Conservation (phyloP, 53 echinoderm and acorn worm species). For the Temnopleurus reevesii region DNA sequence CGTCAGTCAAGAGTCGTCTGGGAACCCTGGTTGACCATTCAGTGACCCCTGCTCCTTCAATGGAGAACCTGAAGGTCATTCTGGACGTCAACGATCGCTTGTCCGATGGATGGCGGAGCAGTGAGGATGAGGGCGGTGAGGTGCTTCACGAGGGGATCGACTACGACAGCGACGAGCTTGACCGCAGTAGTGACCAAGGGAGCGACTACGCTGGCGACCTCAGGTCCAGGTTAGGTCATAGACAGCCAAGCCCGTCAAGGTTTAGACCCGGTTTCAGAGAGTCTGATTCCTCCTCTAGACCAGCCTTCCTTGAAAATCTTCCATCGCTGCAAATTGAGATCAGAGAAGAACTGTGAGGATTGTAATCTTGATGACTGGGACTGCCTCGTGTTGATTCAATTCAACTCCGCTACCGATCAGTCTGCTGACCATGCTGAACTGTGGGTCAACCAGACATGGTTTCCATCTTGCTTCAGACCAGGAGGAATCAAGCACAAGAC, state of each 20-base stretch:
- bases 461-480: no score
- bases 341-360: constrained; percentile 63
- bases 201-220: constrained; percentile 46
- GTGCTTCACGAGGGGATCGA: constrained; percentile 51
- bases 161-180: constrained; percentile 50
- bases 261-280: constrained; percentile 21
- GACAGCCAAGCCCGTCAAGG: neutral
- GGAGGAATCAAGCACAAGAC: no score
- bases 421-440: no score
- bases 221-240: constrained; percentile 34
- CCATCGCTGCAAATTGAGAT: constrained; percentile 85
- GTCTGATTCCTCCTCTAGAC: constrained; percentile 52
- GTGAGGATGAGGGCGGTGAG: constrained; percentile 42
- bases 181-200: neutral
- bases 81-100: constrained; percentile 75
- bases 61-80: constrained; percentile 88
- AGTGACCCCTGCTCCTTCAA: constrained; percentile 70
- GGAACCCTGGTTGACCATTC: constrained; percentile 21
- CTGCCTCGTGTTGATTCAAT: no score
- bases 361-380: neutral
- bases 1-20: constrained; percentile 47
- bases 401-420: no score
- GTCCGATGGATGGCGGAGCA: constrained; percentile 4
- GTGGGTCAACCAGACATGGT: no score
- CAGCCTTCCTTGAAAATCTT: constrained; percentile 68